Evolutionary conservation across 2,797 vertebrate genomes (phyloP), one percentile per base, ranked within the genome.

Genomic region (Knipowitschia caucasica): DNA sequence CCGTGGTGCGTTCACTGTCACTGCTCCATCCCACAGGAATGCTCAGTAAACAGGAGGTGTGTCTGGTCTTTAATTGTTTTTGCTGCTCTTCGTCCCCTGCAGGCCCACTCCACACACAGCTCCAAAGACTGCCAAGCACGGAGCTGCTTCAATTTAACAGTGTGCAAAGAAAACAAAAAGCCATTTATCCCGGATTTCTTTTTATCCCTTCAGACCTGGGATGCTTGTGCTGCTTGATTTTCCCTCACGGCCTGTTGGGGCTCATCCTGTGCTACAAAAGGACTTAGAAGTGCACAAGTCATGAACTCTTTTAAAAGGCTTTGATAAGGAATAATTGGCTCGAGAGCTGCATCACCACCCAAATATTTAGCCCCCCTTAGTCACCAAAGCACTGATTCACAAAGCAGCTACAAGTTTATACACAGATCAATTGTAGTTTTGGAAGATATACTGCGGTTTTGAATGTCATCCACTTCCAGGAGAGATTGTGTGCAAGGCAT

Each of bases 61-160:
- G 77, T 76, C 75, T 56, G 73, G 76, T 71, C 74, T 83, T 83
- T 82, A 86, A 88, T 83, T 80, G 80, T 86, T 86, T 84, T 86
- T 69, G 76, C 53, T 73, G 74, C 78, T 74, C 65, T 33, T 57
- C 71, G 59, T 56, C 49, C 73, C 73, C 77, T 26, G 9, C 49
- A 67, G 77, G 80, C 74, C 64, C 73, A 70, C 59, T 59, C 76
- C 71, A 56, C 56, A 30, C 35, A 75, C 59, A 69, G 57, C 73
- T 75, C 79, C 63, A 75, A 82, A 82, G 36, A 67, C 80, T 81
- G 78, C 70, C 59, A 82, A 78, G 61, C 58, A 24, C 64, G 61
- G 71, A 64, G 80, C 80, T 77, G 77, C 64, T 72, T 81, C 77
- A 78, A 81, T 86, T 84, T 83, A 53, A 82, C 74, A 80, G 50